Base-by-base conservation (phyloP, 2,113 vertebrate species). In the Coracopsis vasa region DNA sequence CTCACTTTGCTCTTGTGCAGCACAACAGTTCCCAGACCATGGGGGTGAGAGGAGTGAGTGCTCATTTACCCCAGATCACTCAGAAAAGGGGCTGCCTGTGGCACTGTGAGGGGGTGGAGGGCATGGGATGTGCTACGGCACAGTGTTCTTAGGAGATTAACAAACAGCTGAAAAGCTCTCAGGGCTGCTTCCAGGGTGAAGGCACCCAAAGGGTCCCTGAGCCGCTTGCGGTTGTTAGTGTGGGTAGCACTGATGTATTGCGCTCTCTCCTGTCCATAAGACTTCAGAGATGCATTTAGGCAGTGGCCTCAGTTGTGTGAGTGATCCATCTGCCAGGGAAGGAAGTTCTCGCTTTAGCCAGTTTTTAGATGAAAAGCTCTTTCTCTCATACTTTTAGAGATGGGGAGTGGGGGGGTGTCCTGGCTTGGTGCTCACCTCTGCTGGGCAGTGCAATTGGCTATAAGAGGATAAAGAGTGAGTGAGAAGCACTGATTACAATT, bases 171-270 rank as follows among this genome's bases (percentile, higher is more conserved):
- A n/a, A 23, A 42, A 53, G 12, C 21, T n/a, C 33, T 56, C 4
- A 4, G 35, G 31, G 48, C 9, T 56, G 4, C n/a, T 53, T 39
- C 5, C n/a, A 41, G 54, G 29, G 56, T 64, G 65, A 24, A 7
- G 31, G 50, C 7, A 48, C 73, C 27, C 37, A 12, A 24, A 47
- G 48, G 48, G 5, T 39, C 31, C 31, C 31, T 1, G 1, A 23
- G n/a, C 14, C 1, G 1, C 61, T 7, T 7, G 35, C 0, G 0
- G 13, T 41, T 39, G 0, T 13, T 9, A 6, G 19, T 5, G 61
- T 7, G 83, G 47, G 69, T 19, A 27, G 77, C 33, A 2, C 24
- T 29, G 83, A 25, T 50, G 31, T 33, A 18, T 24, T 3, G 31
- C 7, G 2, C 2, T 33, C 9, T 16, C 24, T 16, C 25, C 42